A percentile compares a stretch with the other conserved stretches of the same genome.
phyloP scores from a whole-genome alignment of 92 coral and sea anemone species.

The Epizoanthus stellaris region DNA sequence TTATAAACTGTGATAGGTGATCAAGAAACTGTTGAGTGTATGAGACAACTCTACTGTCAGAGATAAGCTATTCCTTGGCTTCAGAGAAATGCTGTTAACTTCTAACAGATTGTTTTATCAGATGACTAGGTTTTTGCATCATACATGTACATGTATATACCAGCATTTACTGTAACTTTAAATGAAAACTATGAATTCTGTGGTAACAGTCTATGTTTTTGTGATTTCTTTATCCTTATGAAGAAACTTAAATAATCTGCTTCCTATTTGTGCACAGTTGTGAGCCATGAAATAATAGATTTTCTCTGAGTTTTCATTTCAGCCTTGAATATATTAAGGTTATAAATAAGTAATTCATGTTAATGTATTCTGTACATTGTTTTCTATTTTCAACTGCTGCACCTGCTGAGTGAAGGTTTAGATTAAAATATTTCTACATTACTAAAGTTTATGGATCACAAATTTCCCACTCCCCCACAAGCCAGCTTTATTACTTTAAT shows the following conservation, averaged over 20 bases:
- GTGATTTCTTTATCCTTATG: background rate
- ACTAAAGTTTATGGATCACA: constrained; percentile 1
- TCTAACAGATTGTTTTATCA: constrained; percentile 7
- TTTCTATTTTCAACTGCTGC: constrained; percentile 25
- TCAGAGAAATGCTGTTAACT: constrained; percentile 17
- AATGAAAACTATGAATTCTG: background rate
- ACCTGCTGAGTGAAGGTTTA: constrained; percentile 28
- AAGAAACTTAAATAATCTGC: constrained; percentile 5
- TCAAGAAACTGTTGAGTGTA: background rate
- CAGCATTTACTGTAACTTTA: background rate
- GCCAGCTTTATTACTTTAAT: constrained; percentile 14
- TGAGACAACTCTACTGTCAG: background rate
- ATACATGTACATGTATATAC: background rate
- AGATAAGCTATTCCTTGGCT: constrained; percentile 1
- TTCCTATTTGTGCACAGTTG: constrained; percentile 18
- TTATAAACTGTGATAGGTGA: background rate
- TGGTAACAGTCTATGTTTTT: background rate
- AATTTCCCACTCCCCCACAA: constrained; percentile 22
- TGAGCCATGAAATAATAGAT: background rate
- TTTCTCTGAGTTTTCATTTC: constrained; percentile 11
- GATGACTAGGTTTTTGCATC: background rate
- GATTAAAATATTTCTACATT: constrained; percentile 41
- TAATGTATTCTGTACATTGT: constrained; percentile 58
- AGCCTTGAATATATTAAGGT: constrained; percentile 23
- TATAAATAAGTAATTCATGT: constrained; percentile 58